Evolutionary conservation across 2,113 vertebrate species (phyloP).

Genomic region (Myotis yumanensis): DNA sequence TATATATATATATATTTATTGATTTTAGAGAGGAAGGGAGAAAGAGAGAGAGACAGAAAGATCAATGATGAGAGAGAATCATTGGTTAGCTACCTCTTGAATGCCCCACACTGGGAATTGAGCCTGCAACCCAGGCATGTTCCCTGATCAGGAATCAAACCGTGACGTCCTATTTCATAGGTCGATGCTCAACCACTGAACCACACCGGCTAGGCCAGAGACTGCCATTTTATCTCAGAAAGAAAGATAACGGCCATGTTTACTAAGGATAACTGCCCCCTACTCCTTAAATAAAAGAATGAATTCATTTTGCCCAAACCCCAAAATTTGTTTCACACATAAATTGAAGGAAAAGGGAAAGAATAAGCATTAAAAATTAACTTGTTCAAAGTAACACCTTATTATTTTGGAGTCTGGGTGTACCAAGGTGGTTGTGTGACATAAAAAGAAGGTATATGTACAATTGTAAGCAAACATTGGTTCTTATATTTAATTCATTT

Average conservation of each 20-base stretch:
- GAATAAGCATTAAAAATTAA: constrained; percentile 12
- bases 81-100: no score
- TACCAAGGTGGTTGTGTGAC: neutral
- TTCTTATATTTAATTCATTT: constrained; percentile 18
- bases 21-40: no score
- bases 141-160: no score
- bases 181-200: no score
- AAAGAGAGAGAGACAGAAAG: no score
- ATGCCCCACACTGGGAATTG: no score
- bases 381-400: neutral
- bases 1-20: no score
- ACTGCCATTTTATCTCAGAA: constrained; percentile 42
- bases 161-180: no score
- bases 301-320: constrained; percentile 32
- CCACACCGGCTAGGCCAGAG: neutral
- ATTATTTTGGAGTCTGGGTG: neutral
- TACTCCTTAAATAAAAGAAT: constrained; percentile 48
- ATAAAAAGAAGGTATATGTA: neutral
- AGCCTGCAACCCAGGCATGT: no score
- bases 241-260: neutral
- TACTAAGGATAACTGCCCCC: neutral
- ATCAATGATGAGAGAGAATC: no score
- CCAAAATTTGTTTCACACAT: neutral
- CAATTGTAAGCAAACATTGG: neutral
- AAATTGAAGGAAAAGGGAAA: neutral